These are phyloP conservation scores for Drosophila mulleri DNA, from an alignment of 2,888 invertebrate genomes.

Conservation along the genomic window DNA sequence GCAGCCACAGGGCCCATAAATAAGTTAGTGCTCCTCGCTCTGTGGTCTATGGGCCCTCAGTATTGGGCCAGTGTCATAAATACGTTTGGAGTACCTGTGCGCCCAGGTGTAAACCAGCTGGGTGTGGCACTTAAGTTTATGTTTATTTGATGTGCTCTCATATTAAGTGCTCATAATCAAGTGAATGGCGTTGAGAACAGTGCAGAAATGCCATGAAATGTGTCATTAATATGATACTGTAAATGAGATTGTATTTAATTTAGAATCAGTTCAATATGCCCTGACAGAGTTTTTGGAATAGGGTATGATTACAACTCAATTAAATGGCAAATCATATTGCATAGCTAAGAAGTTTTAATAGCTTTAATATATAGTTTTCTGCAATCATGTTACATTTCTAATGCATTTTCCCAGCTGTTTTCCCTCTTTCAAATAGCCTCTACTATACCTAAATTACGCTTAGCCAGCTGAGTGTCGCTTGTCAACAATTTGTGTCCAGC, in stretches of 20 bases:
- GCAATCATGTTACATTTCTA: too few species aligned
- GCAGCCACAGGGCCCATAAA: slow-evolving; percentile 49
- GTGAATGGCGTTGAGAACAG: background rate
- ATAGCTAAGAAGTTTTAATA: background rate
- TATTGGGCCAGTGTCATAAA: slow-evolving; percentile 32
- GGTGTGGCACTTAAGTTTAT: slow-evolving; percentile 46
- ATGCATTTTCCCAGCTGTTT: background rate
- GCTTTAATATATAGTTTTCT: background rate
- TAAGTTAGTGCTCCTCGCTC: slow-evolving; percentile 2
- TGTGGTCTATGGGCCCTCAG: slow-evolving; percentile 15
- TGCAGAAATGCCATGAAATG: background rate
- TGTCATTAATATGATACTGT: background rate
- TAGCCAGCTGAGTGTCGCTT: slow-evolving; percentile 16
- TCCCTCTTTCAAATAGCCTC: too few species aligned
- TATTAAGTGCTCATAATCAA: slow-evolving; percentile 13
- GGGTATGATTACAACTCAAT: background rate
- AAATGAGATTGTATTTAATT: too few species aligned
- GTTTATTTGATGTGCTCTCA: slow-evolving; percentile 39
- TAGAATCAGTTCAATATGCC: too few species aligned
- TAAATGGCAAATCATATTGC: background rate
- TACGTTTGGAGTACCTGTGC: slow-evolving; percentile 19
- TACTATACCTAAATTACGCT: background rate
- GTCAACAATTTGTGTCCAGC: slow-evolving; percentile 11
- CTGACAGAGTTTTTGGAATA: too few species aligned
- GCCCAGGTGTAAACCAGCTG: slow-evolving; percentile 14